Evolutionary conservation across 1,140 invertebrate genomes (phyloP).

Genomic region (Drosophila arizonae): DNA sequence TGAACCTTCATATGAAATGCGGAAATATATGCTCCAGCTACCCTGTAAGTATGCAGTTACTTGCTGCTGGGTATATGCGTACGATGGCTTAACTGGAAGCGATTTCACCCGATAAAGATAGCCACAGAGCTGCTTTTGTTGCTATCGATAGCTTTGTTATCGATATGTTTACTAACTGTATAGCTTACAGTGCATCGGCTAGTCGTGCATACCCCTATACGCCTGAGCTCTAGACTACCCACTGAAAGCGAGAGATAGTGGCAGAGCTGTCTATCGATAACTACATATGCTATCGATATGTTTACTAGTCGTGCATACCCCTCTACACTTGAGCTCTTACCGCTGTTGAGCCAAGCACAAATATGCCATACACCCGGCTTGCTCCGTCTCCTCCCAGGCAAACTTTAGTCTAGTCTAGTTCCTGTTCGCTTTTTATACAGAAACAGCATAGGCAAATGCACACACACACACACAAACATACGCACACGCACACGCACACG

Average conservation of each 20-base stretch:
- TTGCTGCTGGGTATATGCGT: too few relatives aligned
- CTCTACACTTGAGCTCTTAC: too few relatives aligned
- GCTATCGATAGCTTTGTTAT: too few relatives aligned
- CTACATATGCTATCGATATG: background rate
- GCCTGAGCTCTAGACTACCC: too few relatives aligned
- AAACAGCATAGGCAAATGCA: conserved; percentile 64
- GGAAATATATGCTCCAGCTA: conserved; percentile 7
- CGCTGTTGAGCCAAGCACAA: conserved; percentile 16
- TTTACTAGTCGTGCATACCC: background rate
- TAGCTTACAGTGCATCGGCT: background rate
- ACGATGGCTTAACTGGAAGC: too few relatives aligned
- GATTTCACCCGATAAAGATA: too few relatives aligned
- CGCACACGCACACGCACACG: too few relatives aligned
- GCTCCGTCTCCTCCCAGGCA: background rate
- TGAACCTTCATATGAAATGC: conserved; percentile 27
- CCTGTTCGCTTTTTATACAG: conserved; percentile 40
- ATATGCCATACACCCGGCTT: conserved; percentile 9
- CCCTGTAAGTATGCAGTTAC: background rate
- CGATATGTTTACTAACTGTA: too few relatives aligned
- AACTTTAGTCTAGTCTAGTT: background rate
- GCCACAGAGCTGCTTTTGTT: too few relatives aligned
- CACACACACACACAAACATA: background rate
- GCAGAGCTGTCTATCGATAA: background rate
- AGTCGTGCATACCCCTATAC: background rate
- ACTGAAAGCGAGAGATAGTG: too few relatives aligned